Base-by-base conservation (phyloP, 2,888 invertebrate species). In the Belgica antarctica region DNA sequence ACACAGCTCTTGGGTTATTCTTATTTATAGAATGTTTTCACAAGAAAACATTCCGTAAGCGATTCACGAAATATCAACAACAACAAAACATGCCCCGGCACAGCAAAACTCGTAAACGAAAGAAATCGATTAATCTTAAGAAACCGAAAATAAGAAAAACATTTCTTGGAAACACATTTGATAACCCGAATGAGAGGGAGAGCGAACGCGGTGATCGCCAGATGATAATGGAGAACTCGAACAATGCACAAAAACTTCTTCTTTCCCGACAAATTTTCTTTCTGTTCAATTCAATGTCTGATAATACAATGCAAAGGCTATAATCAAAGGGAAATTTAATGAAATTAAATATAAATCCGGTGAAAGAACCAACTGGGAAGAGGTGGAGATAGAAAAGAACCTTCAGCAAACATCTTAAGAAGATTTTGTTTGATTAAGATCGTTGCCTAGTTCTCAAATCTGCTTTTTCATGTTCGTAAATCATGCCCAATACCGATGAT, bases 41-140 rank as follows among this genome's bases (percentile, higher is more conserved):
- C 47, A 17, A 68, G 31, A 57, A 68, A 68, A 68, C 68, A 68
- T 68, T 68, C 65, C 47, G 36, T 63, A 63, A 63, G 36, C 63
- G 41, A 22, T 47, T 66, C 65, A 66, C 25, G 47, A 66, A 46
- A 41, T 24, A n/a, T 15, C 34, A 62, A 31, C 31, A 31, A 31
- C 31, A 31, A 31, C 31, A 31, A 31, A 62, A 36, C n/a, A n/a
- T n/a, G n/a, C n/a, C n/a, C 34, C 36, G 17, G 46, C 52, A n/a
- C 4, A 22, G 52, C 24, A 22, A 52, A 24, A 7, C 4, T 17
- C 52, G 52, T 24, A 24, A 19, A 52, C 19, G 52, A 66, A 66
- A 47, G 66, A 66, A 66, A 66, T 66, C 66, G 66, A 66, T 66
- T 66, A 66, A 66, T 66, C 66, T 66, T 66, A 8, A 66, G 25